Evolutionary conservation across 2,113 vertebrate species (phyloP).

Genomic region (Opisthocomus hoazin): DNA sequence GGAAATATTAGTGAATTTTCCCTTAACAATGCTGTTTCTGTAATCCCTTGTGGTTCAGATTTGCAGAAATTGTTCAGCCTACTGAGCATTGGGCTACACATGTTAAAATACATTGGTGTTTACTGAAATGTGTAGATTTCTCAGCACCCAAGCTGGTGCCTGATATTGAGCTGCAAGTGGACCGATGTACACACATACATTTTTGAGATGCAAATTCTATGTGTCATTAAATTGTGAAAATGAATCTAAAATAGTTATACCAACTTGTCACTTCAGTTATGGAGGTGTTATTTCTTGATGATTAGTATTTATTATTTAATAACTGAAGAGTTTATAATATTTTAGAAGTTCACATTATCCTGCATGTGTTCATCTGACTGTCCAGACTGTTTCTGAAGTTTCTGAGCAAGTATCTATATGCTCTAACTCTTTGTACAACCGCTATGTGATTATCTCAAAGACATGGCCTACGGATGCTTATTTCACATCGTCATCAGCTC

Average conservation of each 20-base stretch:
- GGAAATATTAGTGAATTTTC: not conserved
- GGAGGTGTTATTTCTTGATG: not conserved
- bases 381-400: not conserved
- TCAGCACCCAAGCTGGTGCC: not conserved
- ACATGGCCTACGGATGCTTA: not conserved
- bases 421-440: not conserved
- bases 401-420: not conserved
- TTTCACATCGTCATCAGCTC: not conserved
- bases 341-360: not conserved
- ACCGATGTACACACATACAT: rapidly evolving
- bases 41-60: not conserved
- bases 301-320: not conserved
- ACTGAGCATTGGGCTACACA: not conserved
- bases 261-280: not conserved
- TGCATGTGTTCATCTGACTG: not conserved
- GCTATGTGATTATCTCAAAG: not conserved
- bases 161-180: not conserved
- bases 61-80: not conserved
- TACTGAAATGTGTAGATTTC: not conserved
- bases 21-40: not conserved
- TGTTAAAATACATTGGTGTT: not conserved
- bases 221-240: not conserved
- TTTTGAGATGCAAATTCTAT: not conserved
- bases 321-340: not conserved
- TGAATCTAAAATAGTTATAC: not conserved